Base-by-base conservation (phyloP, 2,888 invertebrate species). In the Eupelmus urozonus region DNA sequence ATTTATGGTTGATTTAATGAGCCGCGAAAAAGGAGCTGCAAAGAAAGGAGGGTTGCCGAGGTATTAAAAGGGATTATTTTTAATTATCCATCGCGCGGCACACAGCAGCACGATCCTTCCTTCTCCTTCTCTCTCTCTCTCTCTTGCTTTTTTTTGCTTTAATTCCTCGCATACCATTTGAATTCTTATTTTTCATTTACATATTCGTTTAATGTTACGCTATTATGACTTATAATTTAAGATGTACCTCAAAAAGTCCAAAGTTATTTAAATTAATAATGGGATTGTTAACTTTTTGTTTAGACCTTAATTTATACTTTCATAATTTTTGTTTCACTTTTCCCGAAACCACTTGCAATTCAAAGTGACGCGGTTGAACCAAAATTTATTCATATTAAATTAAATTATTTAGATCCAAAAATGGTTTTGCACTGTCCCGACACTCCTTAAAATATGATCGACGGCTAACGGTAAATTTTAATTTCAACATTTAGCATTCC, bases 1-100 rank as follows among this genome's bases (percentile, higher is more conserved):
- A 89, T 89, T 89, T 89, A 89, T 88, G 87, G 88, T 85, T 86
- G 86, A 88, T 88, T 88, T 88, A 89, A 89, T 89, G 88, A 89
- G 88, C 88, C 87, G 88, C 88, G 87, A 88, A 88, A 87, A 88
- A 87, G 87, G 86, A 87, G 86, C 83, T 53, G 62, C 75, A 72
- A 67, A 73, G 76, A 66, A 85, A 86, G 78, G 83, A 84, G 83
- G 82, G 83, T 83, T 81, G 80, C 83, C 63, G 53, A 9, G 81
- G 80, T 79, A 79, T 81, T 80, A 82, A 81, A 80, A 82, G 81
- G 87, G 88, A 89, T 89, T 88, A 88, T 89, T 89, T 89, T 89
- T 89, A 89, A 89, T 89, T 89, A 89, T 88, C 87, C 76, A 69
- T 76, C 59, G 69, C 59, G 69, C 63, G 55, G 73, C 40, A 63